Base-by-base conservation (phyloP, 1,140 invertebrate species). In the Pseudobourletiella spinata region DNA sequence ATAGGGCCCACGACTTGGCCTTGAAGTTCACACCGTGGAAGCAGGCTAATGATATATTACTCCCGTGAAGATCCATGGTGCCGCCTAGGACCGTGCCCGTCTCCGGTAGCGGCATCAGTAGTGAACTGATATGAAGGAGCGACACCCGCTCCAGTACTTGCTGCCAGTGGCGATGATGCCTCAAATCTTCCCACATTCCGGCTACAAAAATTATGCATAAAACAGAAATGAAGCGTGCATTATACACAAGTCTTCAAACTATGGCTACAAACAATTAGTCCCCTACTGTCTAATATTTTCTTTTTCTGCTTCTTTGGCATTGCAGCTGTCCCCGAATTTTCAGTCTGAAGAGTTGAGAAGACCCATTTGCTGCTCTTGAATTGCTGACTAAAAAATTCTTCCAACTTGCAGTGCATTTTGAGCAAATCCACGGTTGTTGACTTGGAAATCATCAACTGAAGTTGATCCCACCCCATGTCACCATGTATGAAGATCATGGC, bases 11-110 rank as follows among this genome's bases (percentile, higher is more conserved):
- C 1, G 87, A 93, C 77, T 96, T 97, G 28, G 92, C 87, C 67
- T 93, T 93, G 75, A 98, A 95, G 76, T 96, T 97, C 70, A 95
- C 91, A 3, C 94, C 95, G 76, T 97, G 92, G 79, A 97, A 98
- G 76, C 94, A 97, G 6, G 92, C 94, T 35, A 98, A 78, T 15
- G 92, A 95, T 42, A 98, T 91, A 73, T 95, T 92, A 28, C 86
- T 89, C 22, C 81, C 81, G 67, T 90, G 87, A 16, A 96, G 78
- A 72, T 93, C 89, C 80, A 93, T 88, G n/a, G 88, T 91, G 28
- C 94, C 93, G 18, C 94, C 94, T 0, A 97, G 78, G 15, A 96
- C 87, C 1, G 90, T 91, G 14, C 89, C 90, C 71, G 80, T 74
- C 32, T 74, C 73, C 57, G 84, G 86, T 6, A 84, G 76, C 0